These are phyloP conservation scores for Nothoprocta pentlandii DNA, from an alignment of 2,113 vertebrate species.

Conservation along the genomic window DNA sequence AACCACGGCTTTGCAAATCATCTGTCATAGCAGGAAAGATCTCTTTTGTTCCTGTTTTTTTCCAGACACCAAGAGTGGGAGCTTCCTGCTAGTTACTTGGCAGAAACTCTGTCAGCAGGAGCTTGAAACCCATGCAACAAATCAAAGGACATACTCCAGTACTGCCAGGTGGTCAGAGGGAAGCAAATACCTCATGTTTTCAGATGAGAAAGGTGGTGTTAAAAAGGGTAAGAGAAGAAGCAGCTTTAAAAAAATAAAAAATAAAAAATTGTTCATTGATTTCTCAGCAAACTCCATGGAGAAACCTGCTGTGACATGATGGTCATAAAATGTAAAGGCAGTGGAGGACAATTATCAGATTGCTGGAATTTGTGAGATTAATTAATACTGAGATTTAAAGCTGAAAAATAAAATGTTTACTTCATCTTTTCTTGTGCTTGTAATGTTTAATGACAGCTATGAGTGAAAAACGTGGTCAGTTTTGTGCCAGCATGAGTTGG, in stretches of 20 bases:
- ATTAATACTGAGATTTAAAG: conserved; percentile 22
- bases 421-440: neutral
- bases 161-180: neutral
- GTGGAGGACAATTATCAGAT: conserved; percentile 40
- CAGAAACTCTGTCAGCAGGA: neutral
- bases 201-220: neutral
- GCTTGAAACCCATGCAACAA: neutral
- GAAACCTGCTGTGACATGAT: neutral
- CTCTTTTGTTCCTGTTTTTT: neutral
- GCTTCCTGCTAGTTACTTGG: neutral
- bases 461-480: neutral
- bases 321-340: conserved; percentile 23
- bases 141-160: neutral
- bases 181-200: neutral
- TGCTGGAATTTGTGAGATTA: neutral
- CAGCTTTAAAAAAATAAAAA: too few relatives aligned
- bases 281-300: neutral
- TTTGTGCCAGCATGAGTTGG: neutral
- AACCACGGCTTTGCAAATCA: too few relatives aligned
- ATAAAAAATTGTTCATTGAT: neutral
- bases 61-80: neutral
- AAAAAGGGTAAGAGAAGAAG: neutral
- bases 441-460: conserved; percentile 5
- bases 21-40: neutral
- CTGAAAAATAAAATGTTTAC: neutral